Evolutionary conservation across 92 coral and sea anemone species (phyloP).

Genomic region (Paragorgia papillata): DNA sequence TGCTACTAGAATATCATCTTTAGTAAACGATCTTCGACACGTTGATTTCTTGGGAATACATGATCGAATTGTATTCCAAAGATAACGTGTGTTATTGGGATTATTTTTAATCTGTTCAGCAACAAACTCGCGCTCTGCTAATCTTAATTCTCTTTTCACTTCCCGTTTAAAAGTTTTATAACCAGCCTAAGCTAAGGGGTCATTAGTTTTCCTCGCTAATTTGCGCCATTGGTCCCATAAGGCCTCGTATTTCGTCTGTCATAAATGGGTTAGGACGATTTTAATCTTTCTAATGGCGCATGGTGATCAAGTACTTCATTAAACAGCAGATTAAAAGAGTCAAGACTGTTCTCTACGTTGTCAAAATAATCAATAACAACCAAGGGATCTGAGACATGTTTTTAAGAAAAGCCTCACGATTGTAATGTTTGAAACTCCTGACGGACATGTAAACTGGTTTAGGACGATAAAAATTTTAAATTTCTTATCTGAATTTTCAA

Average conservation of each 20-base stretch:
- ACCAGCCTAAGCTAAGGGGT: slow-evolving; percentile 52
- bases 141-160: too few species aligned
- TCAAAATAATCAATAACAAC: slow-evolving; percentile 12
- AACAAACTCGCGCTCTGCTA: too few species aligned
- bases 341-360: not conserved
- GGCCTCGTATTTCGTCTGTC: slow-evolving; percentile 58
- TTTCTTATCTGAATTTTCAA: slow-evolving; percentile 55
- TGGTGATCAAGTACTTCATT: not conserved
- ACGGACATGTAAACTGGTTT: slow-evolving; percentile 37
- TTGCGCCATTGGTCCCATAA: slow-evolving; percentile 63
- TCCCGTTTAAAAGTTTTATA: too few species aligned
- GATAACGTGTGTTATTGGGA: too few species aligned
- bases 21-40: too few species aligned
- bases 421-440: slow-evolving; percentile 39
- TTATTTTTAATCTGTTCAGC: too few species aligned
- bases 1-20: too few species aligned
- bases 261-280: slow-evolving; percentile 55
- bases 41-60: too few species aligned
- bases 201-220: slow-evolving; percentile 48
- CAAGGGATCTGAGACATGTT: slow-evolving; percentile 46
- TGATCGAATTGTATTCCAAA: too few species aligned
- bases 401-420: slow-evolving; percentile 25
- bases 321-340: not conserved
- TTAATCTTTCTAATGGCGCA: slow-evolving; percentile 46
- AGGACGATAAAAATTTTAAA: slow-evolving; percentile 42